phyloP scores from a whole-genome alignment of 2,113 vertebrate genomes.

The Gymnobelideus leadbeateri region DNA sequence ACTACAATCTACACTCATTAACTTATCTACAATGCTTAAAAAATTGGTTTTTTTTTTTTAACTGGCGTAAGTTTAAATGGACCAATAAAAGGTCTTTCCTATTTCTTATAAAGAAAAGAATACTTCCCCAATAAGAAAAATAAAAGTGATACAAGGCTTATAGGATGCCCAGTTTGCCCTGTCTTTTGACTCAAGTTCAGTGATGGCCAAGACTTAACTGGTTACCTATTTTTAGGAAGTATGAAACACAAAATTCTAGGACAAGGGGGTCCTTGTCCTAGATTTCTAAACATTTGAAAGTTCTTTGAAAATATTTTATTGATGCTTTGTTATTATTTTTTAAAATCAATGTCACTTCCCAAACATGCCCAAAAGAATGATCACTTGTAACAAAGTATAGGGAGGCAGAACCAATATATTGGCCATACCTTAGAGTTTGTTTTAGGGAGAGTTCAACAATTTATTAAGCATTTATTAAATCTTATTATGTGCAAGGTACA shows the following conservation, averaged over 20 bases:
- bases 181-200: too few relatives aligned
- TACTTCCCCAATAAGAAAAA: conserved; percentile 1
- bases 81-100: background rate
- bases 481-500: background rate
- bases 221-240: conserved; percentile 22
- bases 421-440: background rate
- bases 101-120: background rate
- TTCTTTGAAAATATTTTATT: too few relatives aligned
- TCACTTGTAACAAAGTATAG: background rate
- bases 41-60: background rate
- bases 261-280: background rate
- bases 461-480: background rate
- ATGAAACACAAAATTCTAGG: conserved; percentile 23
- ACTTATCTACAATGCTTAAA: background rate
- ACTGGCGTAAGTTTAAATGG: background rate
- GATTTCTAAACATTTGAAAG: too few relatives aligned
- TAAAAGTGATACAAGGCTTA: background rate
- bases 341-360: too few relatives aligned
- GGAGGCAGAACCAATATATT: background rate
- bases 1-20: background rate
- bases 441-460: background rate
- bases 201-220: background rate
- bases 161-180: background rate
- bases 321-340: too few relatives aligned
- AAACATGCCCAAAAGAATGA: background rate